phyloP scores from a whole-genome alignment of 2,113 vertebrate species.

The Zingel zingel region DNA sequence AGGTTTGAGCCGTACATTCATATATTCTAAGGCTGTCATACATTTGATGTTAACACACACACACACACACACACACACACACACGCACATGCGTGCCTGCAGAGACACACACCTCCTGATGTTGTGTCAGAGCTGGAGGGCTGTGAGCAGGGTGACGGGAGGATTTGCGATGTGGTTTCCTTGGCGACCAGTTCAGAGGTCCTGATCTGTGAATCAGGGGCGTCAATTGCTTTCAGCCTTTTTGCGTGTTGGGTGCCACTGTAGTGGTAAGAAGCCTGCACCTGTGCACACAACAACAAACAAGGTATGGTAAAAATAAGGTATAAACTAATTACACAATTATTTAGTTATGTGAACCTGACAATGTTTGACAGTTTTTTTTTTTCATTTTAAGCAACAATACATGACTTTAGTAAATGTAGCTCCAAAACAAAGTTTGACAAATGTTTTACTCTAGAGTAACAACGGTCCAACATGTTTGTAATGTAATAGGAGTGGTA shows the following conservation, averaged over 20 bases:
- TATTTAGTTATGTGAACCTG: slow-evolving; percentile 8
- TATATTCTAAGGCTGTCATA: slow-evolving; percentile 42
- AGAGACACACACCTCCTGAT: slow-evolving; percentile 78
- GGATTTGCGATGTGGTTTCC: slow-evolving; percentile 85
- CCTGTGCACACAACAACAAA: slow-evolving; percentile 85
- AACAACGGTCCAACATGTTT: not conserved
- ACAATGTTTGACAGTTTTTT: not conserved
- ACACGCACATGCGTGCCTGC: slow-evolving; percentile 15
- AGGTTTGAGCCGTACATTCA: slow-evolving; percentile 28
- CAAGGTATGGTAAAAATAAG: not conserved
- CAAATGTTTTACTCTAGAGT: not conserved
- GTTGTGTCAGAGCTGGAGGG: slow-evolving; percentile 90
- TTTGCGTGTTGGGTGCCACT: slow-evolving; percentile 94
- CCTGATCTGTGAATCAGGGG: slow-evolving; percentile 93
- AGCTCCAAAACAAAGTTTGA: not conserved
- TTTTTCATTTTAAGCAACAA: not conserved
- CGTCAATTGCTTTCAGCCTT: slow-evolving; percentile 93
- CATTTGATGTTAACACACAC: slow-evolving; percentile 20
- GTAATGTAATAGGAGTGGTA: not conserved
- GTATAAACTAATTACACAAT: slow-evolving; percentile 1
- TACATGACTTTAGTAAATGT: not conserved
- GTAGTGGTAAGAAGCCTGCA: slow-evolving; percentile 93
- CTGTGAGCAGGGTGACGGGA: slow-evolving; percentile 81
- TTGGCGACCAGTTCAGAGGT: slow-evolving; percentile 80
- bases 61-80: not conserved